Percentiles rank a stretch among this genome's conserved stretches.
These are phyloP conservation scores for Apoda limacodes DNA, from an alignment of 2,888 invertebrate genomes.

Conservation along the genomic window DNA sequence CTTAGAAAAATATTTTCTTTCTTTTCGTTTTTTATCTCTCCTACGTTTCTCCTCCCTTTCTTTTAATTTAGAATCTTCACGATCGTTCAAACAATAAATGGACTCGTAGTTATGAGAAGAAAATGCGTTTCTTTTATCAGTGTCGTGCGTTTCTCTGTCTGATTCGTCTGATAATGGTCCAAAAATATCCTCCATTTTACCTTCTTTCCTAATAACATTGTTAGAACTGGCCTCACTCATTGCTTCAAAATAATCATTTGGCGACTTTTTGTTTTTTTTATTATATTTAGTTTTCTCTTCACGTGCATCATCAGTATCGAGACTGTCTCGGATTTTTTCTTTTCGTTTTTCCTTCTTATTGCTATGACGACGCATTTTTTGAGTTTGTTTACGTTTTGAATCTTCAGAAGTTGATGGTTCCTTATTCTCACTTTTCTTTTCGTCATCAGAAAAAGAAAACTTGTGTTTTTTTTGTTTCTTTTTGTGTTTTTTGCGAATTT, in stretches of 20 bases:
- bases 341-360: conserved; percentile 72
- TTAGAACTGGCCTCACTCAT: conserved; percentile 29
- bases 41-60: conserved; percentile 70
- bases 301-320: conserved; percentile 52
- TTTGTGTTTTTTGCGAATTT: conserved; percentile 81
- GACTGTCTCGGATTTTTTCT: conserved; percentile 67
- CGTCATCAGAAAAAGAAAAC: conserved; percentile 71
- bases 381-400: conserved; percentile 50
- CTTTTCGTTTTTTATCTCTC: conserved; percentile 73
- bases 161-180: conserved; percentile 86
- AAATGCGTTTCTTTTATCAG: conserved; percentile 35
- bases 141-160: conserved; percentile 38
- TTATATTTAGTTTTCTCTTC: conserved; percentile 71
- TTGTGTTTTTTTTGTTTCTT: conserved; percentile 87
- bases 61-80: conserved; percentile 41
- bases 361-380: conserved; percentile 63
- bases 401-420: conserved; percentile 30
- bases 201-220: conserved; percentile 72
- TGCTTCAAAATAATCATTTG: conserved; percentile 33
- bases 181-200: conserved; percentile 90
- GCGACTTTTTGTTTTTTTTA: conserved; percentile 67
- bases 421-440: conserved; percentile 48
- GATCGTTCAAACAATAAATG: conserved; percentile 21
- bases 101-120: conserved; percentile 30
- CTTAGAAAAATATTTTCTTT: conserved; percentile 66